Conservation (phyloP, 64 coral and sea anemone species). For the Cladopsammia gracilis region DNA sequence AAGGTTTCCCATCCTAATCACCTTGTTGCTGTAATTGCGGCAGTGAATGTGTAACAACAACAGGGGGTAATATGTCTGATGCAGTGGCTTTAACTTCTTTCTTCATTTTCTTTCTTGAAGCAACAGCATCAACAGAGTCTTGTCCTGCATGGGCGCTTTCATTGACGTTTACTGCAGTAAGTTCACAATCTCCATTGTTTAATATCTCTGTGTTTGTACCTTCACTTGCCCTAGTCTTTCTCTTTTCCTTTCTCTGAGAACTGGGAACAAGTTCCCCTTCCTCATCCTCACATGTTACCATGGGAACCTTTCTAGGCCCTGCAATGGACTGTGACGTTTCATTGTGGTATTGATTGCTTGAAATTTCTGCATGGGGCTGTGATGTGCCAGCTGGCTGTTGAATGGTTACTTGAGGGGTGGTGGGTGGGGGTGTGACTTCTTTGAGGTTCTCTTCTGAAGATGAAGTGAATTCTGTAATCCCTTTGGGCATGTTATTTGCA, state of each 20-base stretch:
- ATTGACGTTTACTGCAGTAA: neutral
- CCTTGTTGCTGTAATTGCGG: neutral
- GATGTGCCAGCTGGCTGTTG: neutral
- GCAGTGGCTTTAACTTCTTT: neutral
- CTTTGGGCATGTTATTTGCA: neutral
- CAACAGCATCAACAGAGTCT: neutral
- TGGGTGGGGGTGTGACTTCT: slow-evolving; percentile 26
- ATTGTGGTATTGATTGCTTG: neutral
- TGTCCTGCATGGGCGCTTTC: neutral
- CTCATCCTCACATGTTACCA: neutral
- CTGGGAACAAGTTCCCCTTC: no score
- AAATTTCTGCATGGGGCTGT: neutral
- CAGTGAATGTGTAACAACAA: neutral
- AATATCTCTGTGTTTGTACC: neutral
- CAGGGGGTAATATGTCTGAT: neutral
- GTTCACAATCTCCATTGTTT: slow-evolving; percentile 12
- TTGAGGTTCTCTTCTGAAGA: slow-evolving; percentile 29
- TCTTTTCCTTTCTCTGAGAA: slow-evolving; percentile 18
- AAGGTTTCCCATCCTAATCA: neutral
- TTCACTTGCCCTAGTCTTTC: neutral
- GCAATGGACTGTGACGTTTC: neutral
- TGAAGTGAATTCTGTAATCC: neutral
- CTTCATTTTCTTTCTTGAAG: slow-evolving; percentile 20
- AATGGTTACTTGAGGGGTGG: slow-evolving; percentile 3
- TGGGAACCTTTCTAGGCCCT: neutral